A percentile compares a stretch with the other conserved stretches of the same genome.
Conservation (phyloP, 2,888 invertebrate species). For the Nemurella pictetii region DNA sequence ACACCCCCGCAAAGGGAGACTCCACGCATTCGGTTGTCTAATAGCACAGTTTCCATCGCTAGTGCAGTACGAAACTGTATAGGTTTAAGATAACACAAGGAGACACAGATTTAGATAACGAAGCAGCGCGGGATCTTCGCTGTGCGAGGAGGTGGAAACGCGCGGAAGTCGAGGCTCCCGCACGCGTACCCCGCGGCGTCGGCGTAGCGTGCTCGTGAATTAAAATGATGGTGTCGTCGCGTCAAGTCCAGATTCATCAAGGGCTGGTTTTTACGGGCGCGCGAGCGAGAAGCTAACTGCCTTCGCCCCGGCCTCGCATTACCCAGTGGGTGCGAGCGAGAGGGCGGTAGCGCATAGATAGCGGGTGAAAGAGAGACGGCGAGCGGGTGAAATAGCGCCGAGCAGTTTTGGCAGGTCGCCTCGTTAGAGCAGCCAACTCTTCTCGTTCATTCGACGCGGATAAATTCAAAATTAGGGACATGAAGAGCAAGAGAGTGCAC, state of each 20-base stretch:
- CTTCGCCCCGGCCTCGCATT: conserved; percentile 1
- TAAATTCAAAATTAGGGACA: conserved; percentile 36
- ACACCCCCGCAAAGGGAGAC: no score
- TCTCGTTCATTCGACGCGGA: conserved; percentile 31
- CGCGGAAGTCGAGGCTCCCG: background rate
- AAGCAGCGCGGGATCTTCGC: no score
- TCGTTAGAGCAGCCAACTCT: conserved; percentile 30
- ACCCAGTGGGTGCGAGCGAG: background rate
- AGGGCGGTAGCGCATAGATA: background rate
- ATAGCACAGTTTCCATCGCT: no score
- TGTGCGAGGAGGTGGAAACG: no score
- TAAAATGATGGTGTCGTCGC: conserved; percentile 19
- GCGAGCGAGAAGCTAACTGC: conserved; percentile 18
- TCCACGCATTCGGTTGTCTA: no score
- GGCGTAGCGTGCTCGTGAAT: conserved; percentile 2
- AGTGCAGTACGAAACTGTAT: no score
- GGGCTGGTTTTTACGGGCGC: conserved; percentile 3
- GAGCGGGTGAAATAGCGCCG: background rate
- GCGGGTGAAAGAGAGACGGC: background rate
- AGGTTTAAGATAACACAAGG: no score
- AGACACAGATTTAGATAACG: no score
- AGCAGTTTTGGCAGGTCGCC: conserved; percentile 35
- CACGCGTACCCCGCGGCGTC: background rate
- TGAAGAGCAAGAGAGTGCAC: background rate
- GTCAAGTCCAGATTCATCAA: conserved; percentile 29